Evolutionary conservation across 2,113 vertebrate species (phyloP), one percentile per base, ranked within the genome.

Genomic region (Crotalus helleri): DNA sequence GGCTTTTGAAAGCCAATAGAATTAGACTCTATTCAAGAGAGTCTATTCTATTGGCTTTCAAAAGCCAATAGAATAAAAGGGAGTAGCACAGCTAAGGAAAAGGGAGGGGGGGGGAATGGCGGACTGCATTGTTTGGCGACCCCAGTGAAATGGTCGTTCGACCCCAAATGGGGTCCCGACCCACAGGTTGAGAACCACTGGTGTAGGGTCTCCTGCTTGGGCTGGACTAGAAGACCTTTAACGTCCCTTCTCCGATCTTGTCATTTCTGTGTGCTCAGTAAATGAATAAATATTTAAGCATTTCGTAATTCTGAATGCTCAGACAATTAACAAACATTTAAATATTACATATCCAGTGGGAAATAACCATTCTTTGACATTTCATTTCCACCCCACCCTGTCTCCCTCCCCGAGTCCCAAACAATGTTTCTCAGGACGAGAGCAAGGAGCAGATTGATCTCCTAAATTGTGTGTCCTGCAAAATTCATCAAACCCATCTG

Each of bases 401-500:
- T 10, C n/a, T 19, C 74, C 23, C 13, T 46, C 46, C 87, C 59
- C 49, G 23, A 12, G 29, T 13, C n/a, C 39, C 26, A 89, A 46
- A 58, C 4, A 91, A n/a, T 33, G 74, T 92, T 95, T 94, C 88
- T 69, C 44, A 44, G 81, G 61, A 57, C 89, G 92, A 89, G 3
- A 24, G 4, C 13, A 57, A 74, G 24, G 3, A 9, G 17, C 0
- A 0, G 85, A 59, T 74, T 33, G 3, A 44, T 57, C 92, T 95
- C 90, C 90, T 90, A 92, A 94, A 94, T 59, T 23, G 57, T 2
- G 57, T 2, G 17, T 33, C 12, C 46, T 93, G 57, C 74, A 91
- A 90, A 93, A 53, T 69, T 89, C 85, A 93, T 92, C 44, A 61
- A 51, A 29, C 49, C 93, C 92, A 93, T 90, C 91, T 17, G 51